Evolutionary conservation across 1,140 invertebrate genomes (phyloP).

Genomic region (Octopus bimaculoides): DNA sequence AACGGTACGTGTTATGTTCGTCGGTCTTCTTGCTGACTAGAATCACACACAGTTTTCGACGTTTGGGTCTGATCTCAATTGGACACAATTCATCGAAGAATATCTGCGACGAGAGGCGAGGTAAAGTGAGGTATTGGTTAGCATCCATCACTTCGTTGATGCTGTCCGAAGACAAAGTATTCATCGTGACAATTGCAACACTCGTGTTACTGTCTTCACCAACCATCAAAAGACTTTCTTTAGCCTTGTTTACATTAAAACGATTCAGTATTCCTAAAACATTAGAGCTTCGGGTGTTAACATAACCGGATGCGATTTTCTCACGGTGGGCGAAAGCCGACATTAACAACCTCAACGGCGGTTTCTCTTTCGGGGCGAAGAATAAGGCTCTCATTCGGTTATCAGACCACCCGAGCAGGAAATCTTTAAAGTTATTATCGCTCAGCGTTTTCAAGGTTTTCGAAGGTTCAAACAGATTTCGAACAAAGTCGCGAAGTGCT

Average conservation of each 20-base stretch:
- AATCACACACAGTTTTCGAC: constrained; percentile 81
- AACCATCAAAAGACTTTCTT: constrained; percentile 85
- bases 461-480: constrained; percentile 42
- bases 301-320: constrained; percentile 83
- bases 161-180: constrained; percentile 58
- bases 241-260: constrained; percentile 61
- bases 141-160: constrained; percentile 83
- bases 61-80: constrained; percentile 73
- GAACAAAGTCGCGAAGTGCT: constrained; percentile 46
- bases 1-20: constrained; percentile 54
- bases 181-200: constrained; percentile 71
- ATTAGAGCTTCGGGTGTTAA: constrained; percentile 40
- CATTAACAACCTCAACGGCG: constrained; percentile 82
- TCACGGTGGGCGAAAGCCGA: constrained; percentile 82
- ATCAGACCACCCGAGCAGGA: constrained; percentile 84
- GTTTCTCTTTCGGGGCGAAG: constrained; percentile 74
- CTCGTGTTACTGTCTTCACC: constrained; percentile 82
- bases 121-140: constrained; percentile 85
- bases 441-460: constrained; percentile 59
- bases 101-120: constrained; percentile 84
- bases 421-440: constrained; percentile 73
- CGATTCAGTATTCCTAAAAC: constrained; percentile 55
- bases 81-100: constrained; percentile 85
- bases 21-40: constrained; percentile 71
- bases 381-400: constrained; percentile 87